Evolutionary conservation across 2,113 vertebrate species (phyloP).

Genomic region (Amphiprion ocellaris): DNA sequence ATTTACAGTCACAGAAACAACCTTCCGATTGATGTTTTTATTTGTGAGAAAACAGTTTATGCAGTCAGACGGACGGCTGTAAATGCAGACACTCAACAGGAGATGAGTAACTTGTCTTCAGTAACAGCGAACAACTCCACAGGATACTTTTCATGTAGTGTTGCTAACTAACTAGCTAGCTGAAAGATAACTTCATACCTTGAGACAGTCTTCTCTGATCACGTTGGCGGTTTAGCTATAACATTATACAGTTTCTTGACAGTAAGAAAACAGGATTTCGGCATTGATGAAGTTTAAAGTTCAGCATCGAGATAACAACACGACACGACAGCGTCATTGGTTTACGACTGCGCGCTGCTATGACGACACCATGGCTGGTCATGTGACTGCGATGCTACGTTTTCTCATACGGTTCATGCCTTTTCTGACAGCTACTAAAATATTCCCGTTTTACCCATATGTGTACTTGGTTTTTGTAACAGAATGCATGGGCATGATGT

Average conservation of each 20-base stretch:
- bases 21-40: background rate
- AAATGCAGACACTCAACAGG: background rate
- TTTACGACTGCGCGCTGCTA: slow-evolving; percentile 37
- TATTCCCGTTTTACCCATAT: background rate
- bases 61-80: background rate
- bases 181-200: slow-evolving; percentile 47
- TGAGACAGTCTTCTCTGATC: background rate
- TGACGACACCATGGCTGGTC: slow-evolving; percentile 3
- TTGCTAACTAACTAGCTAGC: slow-evolving; percentile 1
- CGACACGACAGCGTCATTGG: slow-evolving; percentile 12
- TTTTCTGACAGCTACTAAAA: no score
- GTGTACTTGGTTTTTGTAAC: no score
- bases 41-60: background rate
- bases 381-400: slow-evolving; percentile 1
- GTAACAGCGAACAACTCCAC: background rate
- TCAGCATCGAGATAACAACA: background rate
- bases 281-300: slow-evolving; percentile 10
- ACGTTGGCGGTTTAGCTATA: background rate
- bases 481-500: no score
- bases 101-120: slow-evolving; percentile 12
- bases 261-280: background rate
- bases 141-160: background rate
- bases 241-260: background rate
- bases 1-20: background rate
- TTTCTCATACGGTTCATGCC: no score